Evolutionary conservation across 2,113 vertebrate species (phyloP), one percentile per base, ranked within the genome.

Genomic region (Corythornis madagascariensis): DNA sequence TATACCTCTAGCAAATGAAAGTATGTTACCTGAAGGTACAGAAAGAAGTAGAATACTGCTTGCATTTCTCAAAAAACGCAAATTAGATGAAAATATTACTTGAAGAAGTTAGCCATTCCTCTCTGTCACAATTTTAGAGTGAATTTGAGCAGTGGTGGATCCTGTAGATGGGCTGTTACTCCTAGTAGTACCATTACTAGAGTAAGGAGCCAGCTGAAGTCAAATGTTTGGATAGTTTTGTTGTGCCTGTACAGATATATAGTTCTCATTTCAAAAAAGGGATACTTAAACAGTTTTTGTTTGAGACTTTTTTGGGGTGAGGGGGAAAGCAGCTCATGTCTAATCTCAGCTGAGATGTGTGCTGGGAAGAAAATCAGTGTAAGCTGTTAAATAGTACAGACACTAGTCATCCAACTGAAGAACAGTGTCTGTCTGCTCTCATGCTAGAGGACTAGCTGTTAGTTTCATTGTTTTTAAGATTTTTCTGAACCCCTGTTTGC

Each of bases 281-380:
- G 3, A 3, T 60, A 16, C 13, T 57, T 16, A 10, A 38, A n/a
- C 7, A 55, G 3, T 33, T 82, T 78, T 45, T 5, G 8, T 16
- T 47, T 53, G 13, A 16, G 9, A 9, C 2, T 26, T 33, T 38
- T 33, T 31, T 10, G 2, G 3, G 8, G 4, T 29, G 1, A 4
- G 5, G 10, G 4, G 29, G 8, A 5, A n/a, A 57, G 16, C 24
- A 70, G 26, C 7, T 90, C 10, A 55, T 63, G 18, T 29, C 43
- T 59, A 33, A 40, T 14, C 10, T 92, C 19, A 0, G 0, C 42
- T 74, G 40, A 33, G 40, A 17, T 4, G 2, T 60, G 4, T 48
- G 35, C 47, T 88, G 73, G 64, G 33, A n/a, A 79, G 21, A 66
- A 77, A 61, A 48, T 10, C 16, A n/a, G 19, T 5, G 2, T 85